phyloP scores from a whole-genome alignment of 2,888 invertebrate species.

The Rhagophthalmus giganteus region DNA sequence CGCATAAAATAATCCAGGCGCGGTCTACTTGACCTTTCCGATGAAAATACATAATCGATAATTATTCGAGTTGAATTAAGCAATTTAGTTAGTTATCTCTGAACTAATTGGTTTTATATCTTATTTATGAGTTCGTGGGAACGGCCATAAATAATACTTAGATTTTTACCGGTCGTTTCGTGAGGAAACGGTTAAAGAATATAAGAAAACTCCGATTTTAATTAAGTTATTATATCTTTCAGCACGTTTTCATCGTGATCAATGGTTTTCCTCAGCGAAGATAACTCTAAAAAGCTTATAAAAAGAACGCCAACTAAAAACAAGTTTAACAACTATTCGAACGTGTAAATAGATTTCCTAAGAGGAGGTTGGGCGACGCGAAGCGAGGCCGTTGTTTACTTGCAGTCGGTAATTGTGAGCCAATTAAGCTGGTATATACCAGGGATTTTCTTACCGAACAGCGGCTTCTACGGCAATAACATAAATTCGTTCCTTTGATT shows the following conservation, averaged over 20 bases:
- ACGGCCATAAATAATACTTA: conserved; percentile 8
- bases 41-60: conserved; percentile 17
- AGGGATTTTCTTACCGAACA: conserved; percentile 11
- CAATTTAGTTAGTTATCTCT: conserved; percentile 15
- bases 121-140: conserved; percentile 9
- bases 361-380: too few relatives aligned
- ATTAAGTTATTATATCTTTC: conserved; percentile 15
- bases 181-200: conserved; percentile 3
- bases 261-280: too few relatives aligned
- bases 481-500: conserved; percentile 35
- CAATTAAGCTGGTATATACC: conserved; percentile 23
- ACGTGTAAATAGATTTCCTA: too few relatives aligned
- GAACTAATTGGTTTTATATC: conserved; percentile 15
- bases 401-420: conserved; percentile 23
- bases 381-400: conserved; percentile 25
- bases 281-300: too few relatives aligned
- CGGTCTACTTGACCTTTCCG: too few relatives aligned
- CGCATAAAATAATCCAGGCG: too few relatives aligned
- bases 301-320: too few relatives aligned
- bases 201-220: conserved; percentile 7
- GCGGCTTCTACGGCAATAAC: conserved; percentile 26
- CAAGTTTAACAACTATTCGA: too few relatives aligned
- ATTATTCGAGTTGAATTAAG: conserved; percentile 16
- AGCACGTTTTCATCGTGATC: conserved; percentile 12
- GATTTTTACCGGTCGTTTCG: conserved; percentile 11